phyloP scores from a whole-genome alignment of 2,113 vertebrate species.

The Xiphophorus maculatus region DNA sequence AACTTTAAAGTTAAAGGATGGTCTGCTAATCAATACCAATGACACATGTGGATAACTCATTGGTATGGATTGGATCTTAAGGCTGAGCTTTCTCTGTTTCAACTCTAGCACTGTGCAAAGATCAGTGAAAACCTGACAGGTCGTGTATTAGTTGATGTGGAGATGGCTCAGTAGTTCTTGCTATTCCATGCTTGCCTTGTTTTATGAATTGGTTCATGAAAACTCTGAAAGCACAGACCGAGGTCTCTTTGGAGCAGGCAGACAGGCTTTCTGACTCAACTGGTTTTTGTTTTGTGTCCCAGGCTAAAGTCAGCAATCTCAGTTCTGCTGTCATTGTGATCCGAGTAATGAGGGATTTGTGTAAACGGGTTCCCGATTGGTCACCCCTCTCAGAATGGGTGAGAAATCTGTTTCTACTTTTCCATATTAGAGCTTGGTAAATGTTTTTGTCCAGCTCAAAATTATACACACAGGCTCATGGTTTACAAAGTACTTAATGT shows the following conservation, averaged over 20 bases:
- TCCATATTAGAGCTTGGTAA: not conserved
- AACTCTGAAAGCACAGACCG: constrained; percentile 26
- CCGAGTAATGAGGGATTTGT: constrained; percentile 93
- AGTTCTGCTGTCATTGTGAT: constrained; percentile 93
- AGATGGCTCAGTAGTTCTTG: constrained; percentile 53
- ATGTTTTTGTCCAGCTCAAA: not conserved
- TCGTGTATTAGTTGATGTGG: constrained; percentile 3
- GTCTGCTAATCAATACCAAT: constrained; percentile 42
- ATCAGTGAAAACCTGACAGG: not conserved
- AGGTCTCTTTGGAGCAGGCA: not conserved
- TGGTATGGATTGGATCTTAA: constrained; percentile 42
- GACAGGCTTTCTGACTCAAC: constrained; percentile 25
- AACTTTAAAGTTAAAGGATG: constrained; percentile 10
- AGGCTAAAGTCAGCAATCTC: constrained; percentile 94
- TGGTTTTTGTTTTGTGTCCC: constrained; percentile 50
- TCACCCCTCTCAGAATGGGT: constrained; percentile 94
- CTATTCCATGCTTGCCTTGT: constrained; percentile 66
- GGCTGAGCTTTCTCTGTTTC: constrained; percentile 27
- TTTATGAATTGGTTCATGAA: constrained; percentile 38
- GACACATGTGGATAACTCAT: constrained; percentile 27
- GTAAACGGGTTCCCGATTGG: constrained; percentile 92
- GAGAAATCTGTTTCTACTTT: constrained; percentile 56
- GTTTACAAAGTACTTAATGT: no score
- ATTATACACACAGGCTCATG: no score
- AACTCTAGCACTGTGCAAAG: constrained; percentile 10